Evolutionary conservation across 2,888 invertebrate species (phyloP), one percentile per base, ranked within the genome.

Genomic region (Pristionchus japonicus): DNA sequence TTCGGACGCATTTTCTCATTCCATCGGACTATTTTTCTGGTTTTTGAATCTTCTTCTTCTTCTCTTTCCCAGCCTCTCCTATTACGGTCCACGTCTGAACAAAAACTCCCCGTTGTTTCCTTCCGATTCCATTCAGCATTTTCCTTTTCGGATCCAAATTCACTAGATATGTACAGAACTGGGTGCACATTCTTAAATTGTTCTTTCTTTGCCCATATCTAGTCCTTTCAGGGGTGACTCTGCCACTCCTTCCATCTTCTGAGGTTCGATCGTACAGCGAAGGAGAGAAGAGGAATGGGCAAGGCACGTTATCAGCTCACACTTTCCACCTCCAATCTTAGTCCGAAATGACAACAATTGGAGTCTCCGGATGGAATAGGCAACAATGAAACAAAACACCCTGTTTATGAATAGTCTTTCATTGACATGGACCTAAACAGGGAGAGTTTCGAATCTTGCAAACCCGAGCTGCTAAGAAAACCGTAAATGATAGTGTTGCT

Each of bases 1-100:
- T 37, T 64, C 27, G 64, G 31, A 34, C 27, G 31, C 64, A 27
- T 34, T 31, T 64, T 64, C 64, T 1, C 27, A 20, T 64, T 27
- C 15, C 15, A 11, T 61, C 23, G 15, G 27, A 15, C 20, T 11
- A 27, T 13, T 20, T 64, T 27, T 64, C 64, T 52, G n/a, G 52
- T 57, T 15, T 47, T 77, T 11, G 17, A 40, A 0, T n/a, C 40
- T n/a, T 34, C 15, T 64, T 31, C 31, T 47, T 27, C 57, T 83
- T 34, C 31, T 77, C 77, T n/a, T 77, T 77, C 77, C 47, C 77
- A 37, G 37, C 74, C 74, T 74, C 74, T 74, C 82, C n/a, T 40
- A 20, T 64, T 64, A 31, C 64, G 27, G n/a, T 61, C 61, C n/a
- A 27, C 61, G 61, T 27, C 27, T 77, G 6, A 27, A 37, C 27